Evolutionary conservation across 2,113 vertebrate species (phyloP).

Genomic region (Sphyrna mokarran): DNA sequence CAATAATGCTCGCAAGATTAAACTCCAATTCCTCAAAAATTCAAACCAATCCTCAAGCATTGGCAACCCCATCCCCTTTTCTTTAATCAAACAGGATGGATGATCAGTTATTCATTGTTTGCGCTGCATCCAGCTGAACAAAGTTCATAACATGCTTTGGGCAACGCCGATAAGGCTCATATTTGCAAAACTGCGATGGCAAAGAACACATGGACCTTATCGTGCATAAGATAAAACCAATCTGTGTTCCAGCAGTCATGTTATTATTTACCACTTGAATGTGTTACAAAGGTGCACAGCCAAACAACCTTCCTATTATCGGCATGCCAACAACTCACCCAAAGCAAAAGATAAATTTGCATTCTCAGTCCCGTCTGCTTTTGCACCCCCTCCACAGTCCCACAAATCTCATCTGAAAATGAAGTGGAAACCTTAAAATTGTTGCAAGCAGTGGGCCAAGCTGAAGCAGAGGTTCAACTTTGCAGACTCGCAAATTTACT

Average conservation of each 20-base stretch:
- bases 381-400: background rate
- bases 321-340: background rate
- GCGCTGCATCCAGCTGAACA: background rate
- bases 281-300: background rate
- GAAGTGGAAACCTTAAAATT: background rate
- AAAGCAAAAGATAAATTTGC: background rate
- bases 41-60: background rate
- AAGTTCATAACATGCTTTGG: background rate
- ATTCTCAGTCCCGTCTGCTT: background rate
- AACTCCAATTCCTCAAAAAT: background rate
- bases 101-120: background rate
- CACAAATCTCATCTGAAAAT: background rate
- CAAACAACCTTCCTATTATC: background rate
- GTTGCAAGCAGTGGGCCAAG: background rate
- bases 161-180: background rate
- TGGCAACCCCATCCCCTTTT: background rate
- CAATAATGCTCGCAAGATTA: background rate
- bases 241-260: background rate
- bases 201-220: background rate
- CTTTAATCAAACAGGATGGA: background rate
- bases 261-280: background rate
- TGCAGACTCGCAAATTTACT: background rate
- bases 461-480: background rate
- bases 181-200: background rate
- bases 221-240: background rate